phyloP scores from a whole-genome alignment of 1,140 invertebrate genomes.

The Macrocentrus cingulum region DNA sequence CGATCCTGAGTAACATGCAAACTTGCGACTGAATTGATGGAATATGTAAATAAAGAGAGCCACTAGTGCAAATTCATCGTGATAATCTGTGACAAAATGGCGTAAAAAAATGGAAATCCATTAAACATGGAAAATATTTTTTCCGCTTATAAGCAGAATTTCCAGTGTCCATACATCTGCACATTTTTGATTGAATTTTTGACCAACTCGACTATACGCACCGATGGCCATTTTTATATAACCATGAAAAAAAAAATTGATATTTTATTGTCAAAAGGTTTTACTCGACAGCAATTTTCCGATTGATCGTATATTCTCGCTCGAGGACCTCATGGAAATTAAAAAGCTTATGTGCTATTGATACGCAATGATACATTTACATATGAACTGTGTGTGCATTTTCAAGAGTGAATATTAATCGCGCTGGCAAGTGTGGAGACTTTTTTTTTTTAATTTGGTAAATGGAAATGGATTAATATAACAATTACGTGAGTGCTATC shows the following conservation, averaged over 20 bases:
- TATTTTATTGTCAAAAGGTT: not conserved
- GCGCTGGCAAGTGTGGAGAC: slow-evolving; percentile 10
- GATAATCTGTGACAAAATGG: no score
- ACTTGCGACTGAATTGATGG: not conserved
- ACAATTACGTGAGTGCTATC: no score
- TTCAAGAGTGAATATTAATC: not conserved
- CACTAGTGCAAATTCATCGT: not conserved
- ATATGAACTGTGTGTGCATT: not conserved
- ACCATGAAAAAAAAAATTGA: not conserved
- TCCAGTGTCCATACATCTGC: no score
- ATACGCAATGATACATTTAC: not conserved
- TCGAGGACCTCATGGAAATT: slow-evolving; percentile 3
- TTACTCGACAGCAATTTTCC: not conserved
- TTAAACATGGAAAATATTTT: no score
- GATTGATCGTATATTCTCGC: slow-evolving; percentile 4
- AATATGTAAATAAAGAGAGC: not conserved
- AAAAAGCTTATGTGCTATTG: slow-evolving; percentile 3
- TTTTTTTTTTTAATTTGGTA: slow-evolving; percentile 1
- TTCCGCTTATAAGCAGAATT: no score
- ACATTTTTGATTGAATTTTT: no score
- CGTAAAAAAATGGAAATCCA: no score
- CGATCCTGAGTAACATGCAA: not conserved
- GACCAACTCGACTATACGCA: not conserved
- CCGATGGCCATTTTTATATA: slow-evolving; percentile 6
- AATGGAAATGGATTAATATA: not conserved